Base-by-base conservation (phyloP, 2,888 invertebrate genomes). In the Latheticus oryzae region DNA sequence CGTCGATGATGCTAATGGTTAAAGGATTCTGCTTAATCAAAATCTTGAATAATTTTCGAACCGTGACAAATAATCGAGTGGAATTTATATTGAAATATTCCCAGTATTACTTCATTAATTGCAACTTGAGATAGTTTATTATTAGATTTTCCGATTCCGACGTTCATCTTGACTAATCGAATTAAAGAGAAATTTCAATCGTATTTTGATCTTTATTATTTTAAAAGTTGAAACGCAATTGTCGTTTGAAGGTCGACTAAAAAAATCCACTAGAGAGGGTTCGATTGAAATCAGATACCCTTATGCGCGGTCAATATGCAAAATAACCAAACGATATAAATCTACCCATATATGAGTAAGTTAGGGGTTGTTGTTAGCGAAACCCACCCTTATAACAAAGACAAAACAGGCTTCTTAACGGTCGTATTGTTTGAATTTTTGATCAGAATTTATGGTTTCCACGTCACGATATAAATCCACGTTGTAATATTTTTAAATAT, bases 41-140 rank as follows among this genome's bases (percentile, higher is more conserved):
- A 71, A 69, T 67, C 67, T 70, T 63, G 65, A 71, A 69, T 67
- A 72, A 73, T 73, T 71, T 70, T 65, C 68, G 68, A 73, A 71
- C 66, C 71, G 72, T 71, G 71, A 68, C 69, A 70, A 71, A 71
- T 70, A 73, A 73, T 73, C 70, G 70, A 63, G 67, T 67, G 75
- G 75, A 76, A 76, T 76, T 75, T 73, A 75, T 76, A 76, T 76
- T 75, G 76, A 73, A 76, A 75, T 74, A 74, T 76, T 67, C 70
- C 64, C 54, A 54, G 66, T 68, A 67, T 70, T 70, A 71, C 73
- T 73, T 73, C 72, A 73, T 75, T 76, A 76, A 74, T 73, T 73
- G 71, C 71, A 70, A 74, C 74, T 75, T 72, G 73, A 73, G 73
- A 75, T 75, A 73, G 73, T 75, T 74, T 74, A 75, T 76, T 76